A percentile compares a stretch with the other conserved stretches of the same genome.
Evolutionary conservation across 1,140 invertebrate species (phyloP).

Genomic region (Heliothis virescens): DNA sequence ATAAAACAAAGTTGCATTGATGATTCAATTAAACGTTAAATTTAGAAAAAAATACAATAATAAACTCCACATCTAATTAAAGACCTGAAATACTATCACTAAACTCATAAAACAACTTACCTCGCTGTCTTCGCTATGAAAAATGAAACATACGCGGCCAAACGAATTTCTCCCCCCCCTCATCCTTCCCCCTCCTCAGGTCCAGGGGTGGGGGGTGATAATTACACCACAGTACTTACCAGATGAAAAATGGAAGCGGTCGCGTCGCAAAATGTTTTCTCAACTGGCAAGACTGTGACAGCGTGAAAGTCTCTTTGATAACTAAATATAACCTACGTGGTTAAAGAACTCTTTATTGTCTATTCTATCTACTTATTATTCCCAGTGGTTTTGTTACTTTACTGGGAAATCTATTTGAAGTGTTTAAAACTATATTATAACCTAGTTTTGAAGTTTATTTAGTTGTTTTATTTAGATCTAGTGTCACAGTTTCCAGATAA

Average conservation of each 20-base stretch:
- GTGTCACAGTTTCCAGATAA: too few relatives aligned
- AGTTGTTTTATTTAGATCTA: too few relatives aligned
- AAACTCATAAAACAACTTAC: neutral
- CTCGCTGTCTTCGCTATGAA: neutral
- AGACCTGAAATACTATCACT: neutral
- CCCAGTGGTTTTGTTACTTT: too few relatives aligned
- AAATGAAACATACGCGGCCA: constrained; percentile 8
- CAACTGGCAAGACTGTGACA: constrained; percentile 16
- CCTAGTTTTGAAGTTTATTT: too few relatives aligned
- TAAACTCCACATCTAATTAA: neutral
- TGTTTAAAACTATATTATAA: too few relatives aligned
- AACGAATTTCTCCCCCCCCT: constrained; percentile 8
- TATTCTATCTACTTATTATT: neutral
- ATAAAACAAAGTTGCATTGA: too few relatives aligned
- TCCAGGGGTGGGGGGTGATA: neutral
- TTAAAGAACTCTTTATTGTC: neutral
- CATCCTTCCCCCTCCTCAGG: neutral
- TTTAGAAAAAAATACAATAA: neutral
- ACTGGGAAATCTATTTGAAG: too few relatives aligned
- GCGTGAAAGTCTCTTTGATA: constrained; percentile 22
- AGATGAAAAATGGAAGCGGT: constrained; percentile 37
- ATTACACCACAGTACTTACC: constrained; percentile 37
- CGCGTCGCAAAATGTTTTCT: constrained; percentile 25
- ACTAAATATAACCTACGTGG: neutral
- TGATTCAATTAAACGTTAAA: too few relatives aligned